phyloP scores from a whole-genome alignment of 2,888 invertebrate genomes.

The Invenusta paracnida region DNA sequence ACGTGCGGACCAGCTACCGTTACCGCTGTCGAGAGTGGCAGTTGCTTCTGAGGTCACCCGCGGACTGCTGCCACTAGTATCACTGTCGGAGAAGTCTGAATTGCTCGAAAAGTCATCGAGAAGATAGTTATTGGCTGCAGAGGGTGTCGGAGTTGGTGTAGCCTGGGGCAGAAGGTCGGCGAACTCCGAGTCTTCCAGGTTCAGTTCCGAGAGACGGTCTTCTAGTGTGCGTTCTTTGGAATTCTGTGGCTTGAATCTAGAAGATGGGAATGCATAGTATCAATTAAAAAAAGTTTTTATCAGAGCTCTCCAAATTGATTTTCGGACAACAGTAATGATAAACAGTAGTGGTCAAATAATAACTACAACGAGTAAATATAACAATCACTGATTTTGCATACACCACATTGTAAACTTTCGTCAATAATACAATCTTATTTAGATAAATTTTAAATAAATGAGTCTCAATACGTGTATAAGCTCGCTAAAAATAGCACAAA shows the following conservation, averaged over 20 bases:
- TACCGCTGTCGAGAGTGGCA: neutral
- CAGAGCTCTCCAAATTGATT: no score
- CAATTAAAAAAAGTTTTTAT: no score
- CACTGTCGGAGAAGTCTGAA: neutral
- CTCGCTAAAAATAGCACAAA: no score
- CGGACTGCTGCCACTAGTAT: neutral
- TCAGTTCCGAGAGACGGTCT: neutral
- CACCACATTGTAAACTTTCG: no score
- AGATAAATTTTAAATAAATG: no score
- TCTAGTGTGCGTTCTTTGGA: slow-evolving; percentile 7
- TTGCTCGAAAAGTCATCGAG: neutral
- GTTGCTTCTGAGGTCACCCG: neutral
- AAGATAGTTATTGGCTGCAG: neutral
- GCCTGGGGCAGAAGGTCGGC: neutral
- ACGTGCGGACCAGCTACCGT: neutral
- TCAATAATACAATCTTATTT: no score
- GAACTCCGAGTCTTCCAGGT: slow-evolving; percentile 13
- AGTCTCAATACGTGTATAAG: no score
- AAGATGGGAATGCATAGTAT: no score
- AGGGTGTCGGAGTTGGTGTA: neutral
- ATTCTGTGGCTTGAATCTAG: neutral
- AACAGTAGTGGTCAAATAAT: no score
- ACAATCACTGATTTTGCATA: no score
- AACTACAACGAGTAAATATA: no score
- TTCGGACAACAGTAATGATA: no score